A percentile compares a stretch with the other conserved stretches of the same genome.
These are phyloP conservation scores for Stomatorhinus walkeri DNA, from an alignment of 2,797 vertebrate genomes.

Conservation along the genomic window DNA sequence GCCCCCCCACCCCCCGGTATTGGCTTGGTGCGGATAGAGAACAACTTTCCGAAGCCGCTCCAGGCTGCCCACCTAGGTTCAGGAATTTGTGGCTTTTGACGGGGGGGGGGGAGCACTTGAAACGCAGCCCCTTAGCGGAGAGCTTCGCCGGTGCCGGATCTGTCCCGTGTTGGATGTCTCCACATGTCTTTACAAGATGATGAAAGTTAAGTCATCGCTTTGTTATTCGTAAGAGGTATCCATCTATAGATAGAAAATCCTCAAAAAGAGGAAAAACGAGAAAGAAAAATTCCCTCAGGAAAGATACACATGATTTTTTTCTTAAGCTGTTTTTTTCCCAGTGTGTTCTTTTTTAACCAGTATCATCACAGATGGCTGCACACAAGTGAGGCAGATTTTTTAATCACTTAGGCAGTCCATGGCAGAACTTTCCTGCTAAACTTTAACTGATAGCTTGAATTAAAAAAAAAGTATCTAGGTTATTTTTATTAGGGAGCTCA, in stretches of 20 bases:
- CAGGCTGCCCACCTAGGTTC: slow-evolving; percentile 1
- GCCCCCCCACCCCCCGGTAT: neutral
- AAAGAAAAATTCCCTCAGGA: slow-evolving; percentile 15
- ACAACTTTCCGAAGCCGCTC: neutral
- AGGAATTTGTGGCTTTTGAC: neutral
- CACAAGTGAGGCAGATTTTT: neutral
- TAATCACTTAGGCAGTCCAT: neutral
- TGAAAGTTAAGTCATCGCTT: slow-evolving; percentile 18
- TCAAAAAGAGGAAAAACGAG: neutral
- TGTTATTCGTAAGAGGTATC: slow-evolving; percentile 22
- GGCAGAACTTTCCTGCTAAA: slow-evolving; percentile 8
- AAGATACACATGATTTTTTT: slow-evolving; percentile 10
- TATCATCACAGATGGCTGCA: slow-evolving; percentile 8
- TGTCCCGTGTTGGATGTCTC: neutral
- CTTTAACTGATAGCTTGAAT: neutral
- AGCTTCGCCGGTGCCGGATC: slow-evolving; percentile 12
- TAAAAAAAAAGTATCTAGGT: neutral
- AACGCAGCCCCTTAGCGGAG: slow-evolving; percentile 17
- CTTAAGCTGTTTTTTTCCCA: slow-evolving; percentile 7
- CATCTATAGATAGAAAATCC: slow-evolving; percentile 20
- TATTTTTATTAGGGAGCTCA: neutral
- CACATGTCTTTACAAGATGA: slow-evolving; percentile 16
- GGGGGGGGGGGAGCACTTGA: neutral
- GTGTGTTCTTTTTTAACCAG: slow-evolving; percentile 14
- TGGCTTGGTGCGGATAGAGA: neutral